Evolutionary conservation across 2,888 invertebrate genomes (phyloP).

Genomic region (Diarsia brunnea): DNA sequence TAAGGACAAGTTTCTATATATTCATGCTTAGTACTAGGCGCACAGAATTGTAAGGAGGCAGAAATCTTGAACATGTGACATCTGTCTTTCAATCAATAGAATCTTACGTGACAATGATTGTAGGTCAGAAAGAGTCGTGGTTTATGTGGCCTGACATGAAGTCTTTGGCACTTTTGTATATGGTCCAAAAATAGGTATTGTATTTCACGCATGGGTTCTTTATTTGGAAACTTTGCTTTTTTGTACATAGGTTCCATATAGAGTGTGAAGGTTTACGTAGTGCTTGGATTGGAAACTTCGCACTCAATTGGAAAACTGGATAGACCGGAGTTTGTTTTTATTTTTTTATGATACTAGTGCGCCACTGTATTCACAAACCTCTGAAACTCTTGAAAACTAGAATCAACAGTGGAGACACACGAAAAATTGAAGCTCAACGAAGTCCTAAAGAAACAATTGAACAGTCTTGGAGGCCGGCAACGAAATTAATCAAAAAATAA

Average conservation of each 20-base stretch:
- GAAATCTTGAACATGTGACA: neutral
- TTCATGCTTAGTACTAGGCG: constrained; percentile 1
- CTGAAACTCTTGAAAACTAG: no score
- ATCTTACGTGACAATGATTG: constrained; percentile 17
- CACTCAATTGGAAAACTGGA: neutral
- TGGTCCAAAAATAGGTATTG: neutral
- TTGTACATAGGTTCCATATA: neutral
- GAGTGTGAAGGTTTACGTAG: neutral
- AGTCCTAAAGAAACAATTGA: no score
- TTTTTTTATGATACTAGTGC: no score
- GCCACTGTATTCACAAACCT: no score
- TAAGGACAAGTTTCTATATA: constrained; percentile 15
- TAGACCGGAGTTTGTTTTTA: neutral
- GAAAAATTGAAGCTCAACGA: no score
- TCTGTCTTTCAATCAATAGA: constrained; percentile 13
- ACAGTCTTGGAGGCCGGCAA: no score
- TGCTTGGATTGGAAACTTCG: neutral
- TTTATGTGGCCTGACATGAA: neutral
- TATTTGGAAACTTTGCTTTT: neutral
- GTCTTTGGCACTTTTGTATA: neutral
- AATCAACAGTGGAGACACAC: no score
- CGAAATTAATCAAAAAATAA: no score
- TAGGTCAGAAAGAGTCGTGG: neutral
- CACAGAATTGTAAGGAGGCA: neutral
- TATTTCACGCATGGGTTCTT: neutral